phyloP scores from a whole-genome alignment of 1,140 invertebrate genomes.

The Gryon sp. region DNA sequence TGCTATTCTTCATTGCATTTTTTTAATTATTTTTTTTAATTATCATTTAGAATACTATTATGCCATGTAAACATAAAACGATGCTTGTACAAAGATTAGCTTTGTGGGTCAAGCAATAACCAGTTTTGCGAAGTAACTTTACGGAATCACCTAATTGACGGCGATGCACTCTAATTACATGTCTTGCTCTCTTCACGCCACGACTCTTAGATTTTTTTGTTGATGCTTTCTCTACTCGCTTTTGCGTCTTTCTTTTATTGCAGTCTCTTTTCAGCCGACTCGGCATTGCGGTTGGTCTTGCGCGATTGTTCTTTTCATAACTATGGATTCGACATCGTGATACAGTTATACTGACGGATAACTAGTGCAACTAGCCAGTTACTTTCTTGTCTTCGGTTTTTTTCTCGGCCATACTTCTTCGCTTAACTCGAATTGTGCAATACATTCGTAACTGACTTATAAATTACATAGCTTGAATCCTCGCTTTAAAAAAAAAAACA shows the following conservation, averaged over 20 bases:
- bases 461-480: slow-evolving; percentile 36
- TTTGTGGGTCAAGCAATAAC: slow-evolving; percentile 56
- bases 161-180: slow-evolving; percentile 65
- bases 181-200: slow-evolving; percentile 40
- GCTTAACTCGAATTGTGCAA: slow-evolving; percentile 25
- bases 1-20: too few species aligned
- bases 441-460: slow-evolving; percentile 43
- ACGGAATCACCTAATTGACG: slow-evolving; percentile 64
- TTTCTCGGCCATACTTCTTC: background rate
- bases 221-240: background rate
- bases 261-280: background rate
- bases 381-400: slow-evolving; percentile 8
- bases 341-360: slow-evolving; percentile 45
- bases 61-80: slow-evolving; percentile 53
- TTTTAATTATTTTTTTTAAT: too few species aligned
- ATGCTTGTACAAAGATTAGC: slow-evolving; percentile 52
- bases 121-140: slow-evolving; percentile 33
- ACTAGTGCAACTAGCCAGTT: slow-evolving; percentile 22
- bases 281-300: slow-evolving; percentile 26
- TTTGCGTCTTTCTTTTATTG: background rate
- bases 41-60: too few species aligned
- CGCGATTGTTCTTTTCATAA: slow-evolving; percentile 32
- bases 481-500: slow-evolving; percentile 21
- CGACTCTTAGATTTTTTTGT: slow-evolving; percentile 14
- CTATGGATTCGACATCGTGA: slow-evolving; percentile 33